phyloP scores from a whole-genome alignment of 2,797 vertebrate species.

The Microtus obscurus region DNA sequence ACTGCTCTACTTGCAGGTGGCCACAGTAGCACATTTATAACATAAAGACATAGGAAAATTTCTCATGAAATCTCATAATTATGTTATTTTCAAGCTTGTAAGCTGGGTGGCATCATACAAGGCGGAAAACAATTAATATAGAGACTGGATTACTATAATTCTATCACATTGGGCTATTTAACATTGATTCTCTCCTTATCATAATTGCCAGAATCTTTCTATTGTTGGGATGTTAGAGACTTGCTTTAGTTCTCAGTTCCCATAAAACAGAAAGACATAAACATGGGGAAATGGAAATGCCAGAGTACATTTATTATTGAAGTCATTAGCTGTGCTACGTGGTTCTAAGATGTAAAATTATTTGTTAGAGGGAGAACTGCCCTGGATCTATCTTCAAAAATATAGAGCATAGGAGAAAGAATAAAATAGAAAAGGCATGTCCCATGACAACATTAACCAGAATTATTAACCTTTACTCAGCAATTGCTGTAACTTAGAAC shows the following conservation, averaged over 20 bases:
- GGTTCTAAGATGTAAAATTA: not conserved
- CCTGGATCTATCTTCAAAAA: not conserved
- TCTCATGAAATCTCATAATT: not conserved
- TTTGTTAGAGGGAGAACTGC: not conserved
- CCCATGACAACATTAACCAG: not conserved
- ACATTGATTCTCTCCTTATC: not conserved
- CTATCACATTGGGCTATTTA: not conserved
- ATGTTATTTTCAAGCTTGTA: not conserved
- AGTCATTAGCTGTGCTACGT: conserved; percentile 47
- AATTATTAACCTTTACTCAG: not conserved
- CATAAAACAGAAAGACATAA: conserved; percentile 13
- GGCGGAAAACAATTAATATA: not conserved
- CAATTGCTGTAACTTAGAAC: not conserved
- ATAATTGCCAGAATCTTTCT: not conserved
- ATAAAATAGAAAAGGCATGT: conserved; percentile 4
- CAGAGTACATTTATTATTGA: conserved; percentile 42
- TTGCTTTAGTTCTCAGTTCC: conserved; percentile 35
- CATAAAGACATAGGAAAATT: conserved; percentile 28
- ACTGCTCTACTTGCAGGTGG: not conserved
- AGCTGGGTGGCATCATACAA: not conserved
- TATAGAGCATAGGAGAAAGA: not conserved
- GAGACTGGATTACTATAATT: not conserved
- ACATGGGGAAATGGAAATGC: not conserved
- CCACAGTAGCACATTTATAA: not conserved
- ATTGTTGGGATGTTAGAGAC: not conserved